Base-by-base conservation (phyloP, 2,888 invertebrate species). In the Aphodius sticticus region DNA sequence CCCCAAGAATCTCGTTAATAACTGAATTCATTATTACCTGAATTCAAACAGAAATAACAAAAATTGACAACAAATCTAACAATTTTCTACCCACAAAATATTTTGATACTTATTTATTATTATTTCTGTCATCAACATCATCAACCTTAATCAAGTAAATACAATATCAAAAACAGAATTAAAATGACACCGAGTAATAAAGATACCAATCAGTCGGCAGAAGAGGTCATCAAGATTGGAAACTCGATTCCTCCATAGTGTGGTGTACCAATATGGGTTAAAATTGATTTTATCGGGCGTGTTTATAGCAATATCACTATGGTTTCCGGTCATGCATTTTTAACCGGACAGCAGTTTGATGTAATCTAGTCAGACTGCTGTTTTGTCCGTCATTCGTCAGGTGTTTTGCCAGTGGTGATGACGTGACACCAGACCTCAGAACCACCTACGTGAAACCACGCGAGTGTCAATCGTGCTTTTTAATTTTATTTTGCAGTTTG, bases 201-300 rank as follows among this genome's bases (percentile, higher is more conserved):
- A 26, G 26, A 26, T 26, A 26, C 26, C 26, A 26, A 26, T 26
- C 26, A 5, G 12, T 5, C 12, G 1, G 1, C 2, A 53, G 53
- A 53, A 9, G 12, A 9, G 53, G 1, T 9, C 53, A 53, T 53
- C 53, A 53, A 53, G 53, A 53, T 53, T 53, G 4, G 53, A 70
- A 26, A 5, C 15, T 12, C 70, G 70, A 36, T 35, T 35, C 12
- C 35, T 37, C 35, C 35, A 12, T n/a, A 36, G 9, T n/a, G 16
- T 36, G 35, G 37, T 6, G 35, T 15, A n/a, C 70, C 6, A 36
- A 36, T 80, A 83, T 81, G 80, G 82, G 83, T 85, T 85, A 84
- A 86, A 87, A 89, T 88, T 88, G 88, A 88, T 88, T 88, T 88
- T 87, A 85, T 85, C 72, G 76, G 15, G 16, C 85, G 84, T 88